Evolutionary conservation across 2,113 vertebrate genomes (phyloP).

Genomic region (Podarcis raffonei): DNA sequence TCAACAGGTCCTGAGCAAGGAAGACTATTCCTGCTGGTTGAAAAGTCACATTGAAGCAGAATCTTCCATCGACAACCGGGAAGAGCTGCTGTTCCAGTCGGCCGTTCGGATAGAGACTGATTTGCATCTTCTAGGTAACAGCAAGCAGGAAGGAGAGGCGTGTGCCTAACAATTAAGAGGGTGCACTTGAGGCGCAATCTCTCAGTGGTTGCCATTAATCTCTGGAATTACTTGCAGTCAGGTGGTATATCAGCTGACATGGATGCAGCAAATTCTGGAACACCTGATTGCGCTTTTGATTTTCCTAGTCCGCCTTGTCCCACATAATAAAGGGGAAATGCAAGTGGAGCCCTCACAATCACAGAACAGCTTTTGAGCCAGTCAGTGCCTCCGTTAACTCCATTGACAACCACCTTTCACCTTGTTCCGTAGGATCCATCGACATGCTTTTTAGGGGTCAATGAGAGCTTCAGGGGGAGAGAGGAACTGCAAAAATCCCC

Average conservation of each 20-base stretch:
- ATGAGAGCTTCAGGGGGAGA: neutral
- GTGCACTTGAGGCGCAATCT: conserved; percentile 30
- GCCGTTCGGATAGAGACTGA: conserved; percentile 90
- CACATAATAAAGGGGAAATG: neutral
- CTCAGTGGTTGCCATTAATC: conserved; percentile 45
- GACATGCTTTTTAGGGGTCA: neutral
- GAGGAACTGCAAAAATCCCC: neutral
- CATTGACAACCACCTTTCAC: neutral
- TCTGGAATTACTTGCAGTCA: conserved; percentile 32
- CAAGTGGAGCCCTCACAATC: neutral
- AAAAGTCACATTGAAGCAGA: conserved; percentile 92
- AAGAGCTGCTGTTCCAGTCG: conserved; percentile 92
- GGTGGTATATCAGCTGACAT: neutral
- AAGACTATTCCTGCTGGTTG: conserved; percentile 94
- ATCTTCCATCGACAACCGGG: conserved; percentile 88
- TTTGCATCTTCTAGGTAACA: conserved; percentile 90
- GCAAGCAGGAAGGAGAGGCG: conserved; percentile 38
- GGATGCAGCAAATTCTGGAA: neutral
- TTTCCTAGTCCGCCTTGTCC: too few species aligned
- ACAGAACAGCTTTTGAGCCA: neutral
- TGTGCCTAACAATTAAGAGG: conserved; percentile 38
- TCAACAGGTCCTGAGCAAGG: conserved; percentile 87
- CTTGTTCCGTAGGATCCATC: neutral
- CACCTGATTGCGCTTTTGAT: too few species aligned
- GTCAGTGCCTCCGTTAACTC: neutral